phyloP scores from a whole-genome alignment of 2,797 vertebrate species.

The Xyrichtys novacula region DNA sequence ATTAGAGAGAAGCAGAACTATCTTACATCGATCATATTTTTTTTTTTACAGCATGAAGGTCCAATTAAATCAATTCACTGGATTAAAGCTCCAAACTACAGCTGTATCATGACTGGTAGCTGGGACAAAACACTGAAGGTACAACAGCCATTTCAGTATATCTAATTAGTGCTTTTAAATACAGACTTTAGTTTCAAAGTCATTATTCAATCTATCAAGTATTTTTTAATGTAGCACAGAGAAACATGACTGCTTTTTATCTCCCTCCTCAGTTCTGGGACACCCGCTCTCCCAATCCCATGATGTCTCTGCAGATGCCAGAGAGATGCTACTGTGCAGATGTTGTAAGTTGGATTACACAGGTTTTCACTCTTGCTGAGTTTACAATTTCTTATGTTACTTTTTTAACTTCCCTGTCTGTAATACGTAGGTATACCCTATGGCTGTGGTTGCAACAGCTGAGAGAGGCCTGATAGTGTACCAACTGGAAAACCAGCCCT shows the following conservation, averaged over 20 bases:
- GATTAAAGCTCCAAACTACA: constrained; percentile 99
- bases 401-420: background rate
- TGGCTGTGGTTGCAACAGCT: constrained; percentile 98
- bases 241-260: constrained; percentile 5
- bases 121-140: constrained; percentile 99
- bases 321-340: constrained; percentile 98
- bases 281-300: constrained; percentile 95
- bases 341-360: constrained; percentile 87
- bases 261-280: constrained; percentile 93
- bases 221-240: background rate
- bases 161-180: background rate
- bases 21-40: constrained; percentile 10
- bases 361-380: background rate
- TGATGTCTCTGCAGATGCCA: constrained; percentile 97
- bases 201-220: no score
- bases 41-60: constrained; percentile 90
- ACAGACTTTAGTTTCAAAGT: background rate
- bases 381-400: background rate
- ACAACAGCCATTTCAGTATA: background rate
- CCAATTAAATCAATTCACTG: constrained; percentile 97
- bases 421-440: constrained; percentile 91
- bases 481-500: constrained; percentile 97
- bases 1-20: background rate
- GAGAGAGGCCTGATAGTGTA: constrained; percentile 97
- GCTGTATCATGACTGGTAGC: constrained; percentile 97